Evolutionary conservation across 1,140 invertebrate genomes (phyloP), one percentile per base, ranked within the genome.

Genomic region (Penaeus chinensis): DNA sequence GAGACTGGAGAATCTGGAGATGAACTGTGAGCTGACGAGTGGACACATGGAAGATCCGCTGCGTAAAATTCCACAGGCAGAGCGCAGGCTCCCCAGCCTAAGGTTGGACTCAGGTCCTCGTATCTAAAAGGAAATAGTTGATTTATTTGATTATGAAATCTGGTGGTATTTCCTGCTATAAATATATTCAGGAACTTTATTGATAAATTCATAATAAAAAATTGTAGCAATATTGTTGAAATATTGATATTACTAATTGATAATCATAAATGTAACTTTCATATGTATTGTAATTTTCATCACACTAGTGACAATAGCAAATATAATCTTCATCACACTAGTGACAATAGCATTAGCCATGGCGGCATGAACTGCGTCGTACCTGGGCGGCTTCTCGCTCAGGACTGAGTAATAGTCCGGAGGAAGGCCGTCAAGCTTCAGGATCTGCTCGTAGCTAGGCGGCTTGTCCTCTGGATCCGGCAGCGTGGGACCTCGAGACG

Each of bases 401-500:
- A 90, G 74, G 69, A 90, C 60, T 20, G 90, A 85, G 66, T 78
- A 89, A 71, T 90, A 90, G 42, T 90, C 90, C 22, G 90, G 90
- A 24, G 90, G 90, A 74, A 87, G 77, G n/a, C 87, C 90, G 32
- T 90, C 90, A 27, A 90, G 79, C 42, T 89, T 87, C 37, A 90
- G 71, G 24, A 90, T 89, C 42, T 89, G 82, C 69, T 90, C 90
- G 65, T 90, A 90, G 61, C 88, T 90, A 32, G 90, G 90, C 19
- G 90, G 90, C 66, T 90, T 90, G 85, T 90, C 90, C 20, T 89
- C 81, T n/a, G 89, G 89, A 42, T 89, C 89, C n/a, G 84, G 80
- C 42, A 85, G 61, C 13, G 88, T 85, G 2, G 88, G 88, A 22
- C 82, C 77, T 54, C 83, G n/a, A 4, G 88, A 62, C 13, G 78